These are phyloP conservation scores for Drosophila affinis DNA, from an alignment of 2,888 invertebrate genomes.

Conservation along the genomic window DNA sequence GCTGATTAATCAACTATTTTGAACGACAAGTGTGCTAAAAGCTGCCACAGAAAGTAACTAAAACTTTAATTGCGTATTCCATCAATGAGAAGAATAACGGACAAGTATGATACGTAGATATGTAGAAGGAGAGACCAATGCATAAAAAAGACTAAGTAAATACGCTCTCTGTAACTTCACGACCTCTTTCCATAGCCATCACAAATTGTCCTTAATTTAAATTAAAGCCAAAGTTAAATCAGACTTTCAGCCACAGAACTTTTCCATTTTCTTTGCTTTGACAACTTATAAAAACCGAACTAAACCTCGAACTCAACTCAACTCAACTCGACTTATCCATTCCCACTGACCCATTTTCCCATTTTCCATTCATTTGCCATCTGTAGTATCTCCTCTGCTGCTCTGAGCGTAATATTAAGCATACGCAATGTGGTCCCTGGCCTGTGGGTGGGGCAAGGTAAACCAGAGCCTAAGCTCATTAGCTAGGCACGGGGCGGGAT, in stretches of 20 bases:
- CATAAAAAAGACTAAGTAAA: no score
- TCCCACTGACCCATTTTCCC: constrained; percentile 43
- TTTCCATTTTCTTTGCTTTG: constrained; percentile 5
- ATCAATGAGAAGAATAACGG: no score
- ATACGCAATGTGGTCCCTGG: constrained; percentile 51
- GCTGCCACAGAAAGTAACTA: neutral
- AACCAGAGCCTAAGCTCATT: constrained; percentile 66
- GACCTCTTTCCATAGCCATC: no score
- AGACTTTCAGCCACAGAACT: neutral
- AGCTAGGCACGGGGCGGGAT: constrained; percentile 46
- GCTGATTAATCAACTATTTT: constrained; percentile 11
- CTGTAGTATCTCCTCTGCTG: constrained; percentile 27
- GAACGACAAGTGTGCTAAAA: neutral
- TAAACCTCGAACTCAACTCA: constrained; percentile 10
- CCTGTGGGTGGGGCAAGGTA: constrained; percentile 11
- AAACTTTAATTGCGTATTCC: no score
- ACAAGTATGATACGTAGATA: no score
- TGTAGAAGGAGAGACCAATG: no score
- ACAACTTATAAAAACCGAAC: constrained; percentile 27
- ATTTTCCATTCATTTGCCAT: constrained; percentile 16
- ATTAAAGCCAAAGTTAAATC: constrained; percentile 8
- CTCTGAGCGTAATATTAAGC: constrained; percentile 37
- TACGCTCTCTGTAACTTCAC: no score
- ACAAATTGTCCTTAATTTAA: neutral
- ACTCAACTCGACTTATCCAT: constrained; percentile 5